Conservation (phyloP, 2,797 vertebrate genomes). For the Apodemus agrarius region DNA sequence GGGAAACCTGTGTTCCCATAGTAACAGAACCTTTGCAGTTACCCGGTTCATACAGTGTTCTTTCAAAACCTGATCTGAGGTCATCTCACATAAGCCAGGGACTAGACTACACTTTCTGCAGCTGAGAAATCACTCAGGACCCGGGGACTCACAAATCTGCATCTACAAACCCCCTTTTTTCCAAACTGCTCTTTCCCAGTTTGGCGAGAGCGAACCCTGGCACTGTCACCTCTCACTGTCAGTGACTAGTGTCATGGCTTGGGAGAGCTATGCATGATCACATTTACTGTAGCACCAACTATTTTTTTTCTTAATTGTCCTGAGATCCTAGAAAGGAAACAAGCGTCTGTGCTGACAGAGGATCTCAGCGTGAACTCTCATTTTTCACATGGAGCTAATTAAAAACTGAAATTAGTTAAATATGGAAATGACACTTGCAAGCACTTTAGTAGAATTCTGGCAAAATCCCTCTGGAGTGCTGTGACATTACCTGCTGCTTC, state of each 20-base stretch:
- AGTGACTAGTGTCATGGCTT: conserved; percentile 77
- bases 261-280: conserved; percentile 81
- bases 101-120: neutral
- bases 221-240: conserved; percentile 65
- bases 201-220: conserved; percentile 68
- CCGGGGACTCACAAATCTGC: conserved; percentile 56
- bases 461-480: conserved; percentile 90
- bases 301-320: conserved; percentile 89
- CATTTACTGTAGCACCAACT: conserved; percentile 86
- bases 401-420: conserved; percentile 94
- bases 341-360: conserved; percentile 90
- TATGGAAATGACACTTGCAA: conserved; percentile 93
- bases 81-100: conserved; percentile 35
- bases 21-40: neutral
- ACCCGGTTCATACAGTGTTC: neutral
- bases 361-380: conserved; percentile 91
- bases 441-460: conserved; percentile 92
- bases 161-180: conserved; percentile 50
- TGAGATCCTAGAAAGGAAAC: conserved; percentile 91
- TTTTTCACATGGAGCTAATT: conserved; percentile 93
- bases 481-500: conserved; percentile 91
- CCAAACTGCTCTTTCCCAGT: conserved; percentile 74
- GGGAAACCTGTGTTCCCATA: neutral
- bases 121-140: conserved; percentile 58
- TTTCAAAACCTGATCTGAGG: conserved; percentile 14